Conservation (phyloP, 1,140 invertebrate genomes). For the Pygmarrhopalites habei region DNA sequence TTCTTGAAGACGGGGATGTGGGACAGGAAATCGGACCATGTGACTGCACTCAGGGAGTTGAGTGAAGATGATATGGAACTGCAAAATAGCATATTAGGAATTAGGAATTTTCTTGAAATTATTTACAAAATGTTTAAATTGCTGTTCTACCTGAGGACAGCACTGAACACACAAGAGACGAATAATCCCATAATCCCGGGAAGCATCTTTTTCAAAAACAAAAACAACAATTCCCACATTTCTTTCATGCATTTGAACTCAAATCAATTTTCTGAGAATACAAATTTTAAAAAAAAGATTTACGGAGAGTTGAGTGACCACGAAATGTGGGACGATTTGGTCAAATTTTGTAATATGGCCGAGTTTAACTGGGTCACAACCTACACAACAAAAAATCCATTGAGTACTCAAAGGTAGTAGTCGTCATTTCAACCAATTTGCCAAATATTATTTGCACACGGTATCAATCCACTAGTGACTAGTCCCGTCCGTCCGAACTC, state of each 20-base stretch:
- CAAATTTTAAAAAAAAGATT: neutral
- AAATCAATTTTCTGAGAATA: too few relatives aligned
- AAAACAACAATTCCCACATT: neutral
- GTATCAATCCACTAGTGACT: too few relatives aligned
- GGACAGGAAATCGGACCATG: constrained; percentile 77
- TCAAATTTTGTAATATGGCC: constrained; percentile 40
- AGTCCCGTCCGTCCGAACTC: too few relatives aligned
- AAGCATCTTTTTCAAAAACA: too few relatives aligned
- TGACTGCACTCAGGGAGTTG: constrained; percentile 76
- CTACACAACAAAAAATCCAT: too few relatives aligned
- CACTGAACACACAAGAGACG: constrained; percentile 41
- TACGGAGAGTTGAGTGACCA: constrained; percentile 36
- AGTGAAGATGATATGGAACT: constrained; percentile 55
- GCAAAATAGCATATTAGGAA: neutral
- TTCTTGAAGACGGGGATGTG: constrained; percentile 60
- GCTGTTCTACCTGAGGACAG: constrained; percentile 37
- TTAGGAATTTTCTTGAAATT: too few relatives aligned
- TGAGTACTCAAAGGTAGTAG: too few relatives aligned
- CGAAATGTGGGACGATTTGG: constrained; percentile 42
- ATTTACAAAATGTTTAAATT: too few relatives aligned
- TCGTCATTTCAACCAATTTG: too few relatives aligned
- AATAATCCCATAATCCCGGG: constrained; percentile 43
- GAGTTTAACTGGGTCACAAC: constrained; percentile 38
- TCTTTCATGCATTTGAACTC: neutral
- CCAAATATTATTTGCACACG: too few relatives aligned